A percentile compares a stretch with the other conserved stretches of the same genome.
These are phyloP conservation scores for Gila robusta DNA, from an alignment of 2,797 vertebrate genomes.

Conservation along the genomic window DNA sequence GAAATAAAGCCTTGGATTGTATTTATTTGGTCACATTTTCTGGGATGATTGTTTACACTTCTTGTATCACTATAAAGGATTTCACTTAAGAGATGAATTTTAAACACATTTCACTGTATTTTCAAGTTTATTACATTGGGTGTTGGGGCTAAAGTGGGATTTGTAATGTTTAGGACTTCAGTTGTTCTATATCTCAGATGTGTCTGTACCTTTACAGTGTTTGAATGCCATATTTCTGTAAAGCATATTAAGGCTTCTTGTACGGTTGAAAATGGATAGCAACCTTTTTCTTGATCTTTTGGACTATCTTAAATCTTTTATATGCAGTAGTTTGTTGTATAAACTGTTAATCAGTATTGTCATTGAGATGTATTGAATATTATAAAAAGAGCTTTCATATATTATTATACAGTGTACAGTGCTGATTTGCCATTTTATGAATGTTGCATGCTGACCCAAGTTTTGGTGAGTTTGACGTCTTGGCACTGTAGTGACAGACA, in stretches of 20 bases:
- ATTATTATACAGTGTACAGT: too few relatives aligned
- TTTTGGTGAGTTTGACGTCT: too few relatives aligned
- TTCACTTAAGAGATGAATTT: neutral
- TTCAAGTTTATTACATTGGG: neutral
- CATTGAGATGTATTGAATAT: too few relatives aligned
- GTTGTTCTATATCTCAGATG: neutral
- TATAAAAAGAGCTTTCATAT: too few relatives aligned
- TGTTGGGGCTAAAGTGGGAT: neutral
- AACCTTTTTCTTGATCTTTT: neutral
- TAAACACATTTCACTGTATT: neutral
- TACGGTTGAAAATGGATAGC: neutral
- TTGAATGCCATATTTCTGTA: neutral
- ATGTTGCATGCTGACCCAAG: too few relatives aligned
- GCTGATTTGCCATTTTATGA: too few relatives aligned
- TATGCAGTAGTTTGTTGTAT: too few relatives aligned
- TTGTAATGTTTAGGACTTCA: neutral
- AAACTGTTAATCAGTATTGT: too few relatives aligned
- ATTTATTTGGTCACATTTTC: neutral
- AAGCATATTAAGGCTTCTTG: neutral
- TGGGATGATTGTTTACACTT: neutral
- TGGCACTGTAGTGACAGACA: too few relatives aligned
- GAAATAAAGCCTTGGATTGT: neutral
- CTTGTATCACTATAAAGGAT: neutral
- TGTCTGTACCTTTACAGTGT: neutral
- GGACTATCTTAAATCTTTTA: too few relatives aligned